Evolutionary conservation across 2,797 vertebrate species (phyloP).

Genomic region (Fringilla coelebs): DNA sequence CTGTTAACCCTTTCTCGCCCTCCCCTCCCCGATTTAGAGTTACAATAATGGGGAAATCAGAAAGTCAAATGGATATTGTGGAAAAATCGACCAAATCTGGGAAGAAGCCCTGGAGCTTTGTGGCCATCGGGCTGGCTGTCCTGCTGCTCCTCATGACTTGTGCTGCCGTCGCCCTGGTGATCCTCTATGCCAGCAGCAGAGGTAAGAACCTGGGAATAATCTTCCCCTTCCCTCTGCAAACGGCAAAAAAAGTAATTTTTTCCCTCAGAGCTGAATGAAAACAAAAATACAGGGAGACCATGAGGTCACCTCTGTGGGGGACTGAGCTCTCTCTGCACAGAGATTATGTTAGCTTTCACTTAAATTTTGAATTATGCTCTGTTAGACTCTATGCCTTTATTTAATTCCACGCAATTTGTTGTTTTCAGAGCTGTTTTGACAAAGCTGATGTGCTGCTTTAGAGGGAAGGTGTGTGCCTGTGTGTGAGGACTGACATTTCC

Average conservation of each 20-base stretch:
- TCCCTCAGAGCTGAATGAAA: not conserved
- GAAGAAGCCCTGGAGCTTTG: slow-evolving; percentile 80
- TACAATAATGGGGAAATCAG: slow-evolving; percentile 90
- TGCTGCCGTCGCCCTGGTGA: slow-evolving; percentile 83
- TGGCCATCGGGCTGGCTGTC: slow-evolving; percentile 83
- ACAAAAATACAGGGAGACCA: not conserved
- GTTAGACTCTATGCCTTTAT: not conserved
- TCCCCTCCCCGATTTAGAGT: slow-evolving; percentile 65
- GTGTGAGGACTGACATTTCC: not conserved
- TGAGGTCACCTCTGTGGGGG: not conserved
- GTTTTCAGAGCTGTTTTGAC: not conserved
- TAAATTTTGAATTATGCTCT: not conserved
- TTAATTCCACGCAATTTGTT: not conserved
- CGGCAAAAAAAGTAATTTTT: not conserved
- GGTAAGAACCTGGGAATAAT: slow-evolving; percentile 74
- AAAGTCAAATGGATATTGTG: slow-evolving; percentile 91
- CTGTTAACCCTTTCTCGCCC: slow-evolving; percentile 61
- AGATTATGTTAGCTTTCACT: not conserved
- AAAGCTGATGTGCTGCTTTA: not conserved
- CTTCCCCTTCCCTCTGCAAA: not conserved
- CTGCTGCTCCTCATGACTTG: slow-evolving; percentile 87
- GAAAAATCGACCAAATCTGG: slow-evolving; percentile 84
- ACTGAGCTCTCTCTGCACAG: not conserved
- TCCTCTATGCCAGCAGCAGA: slow-evolving; percentile 87
- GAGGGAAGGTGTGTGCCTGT: not conserved